A percentile compares a stretch with the other conserved stretches of the same genome.
Evolutionary conservation across 2,888 invertebrate genomes (phyloP).

Genomic region (Neoitamus cyanurus): DNA sequence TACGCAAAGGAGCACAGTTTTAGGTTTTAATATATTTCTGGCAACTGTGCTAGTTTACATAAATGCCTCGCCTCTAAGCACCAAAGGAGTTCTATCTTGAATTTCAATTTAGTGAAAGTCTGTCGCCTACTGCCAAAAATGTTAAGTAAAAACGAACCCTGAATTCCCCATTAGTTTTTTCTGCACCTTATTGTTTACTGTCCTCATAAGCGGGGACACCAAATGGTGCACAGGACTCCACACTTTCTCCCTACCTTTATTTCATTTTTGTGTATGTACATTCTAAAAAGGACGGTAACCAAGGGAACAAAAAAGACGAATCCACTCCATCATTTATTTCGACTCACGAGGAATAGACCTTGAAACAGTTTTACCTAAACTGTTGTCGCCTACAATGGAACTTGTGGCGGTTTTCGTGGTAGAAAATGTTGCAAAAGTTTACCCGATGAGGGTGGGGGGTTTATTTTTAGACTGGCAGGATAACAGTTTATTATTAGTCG

Average conservation of each 20-base stretch:
- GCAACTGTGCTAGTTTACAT: neutral
- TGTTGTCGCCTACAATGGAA: neutral
- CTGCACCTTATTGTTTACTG: neutral
- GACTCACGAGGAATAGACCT: neutral
- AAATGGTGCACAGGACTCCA: neutral
- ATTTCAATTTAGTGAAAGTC: neutral
- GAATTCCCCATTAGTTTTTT: neutral
- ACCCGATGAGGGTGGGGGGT: neutral
- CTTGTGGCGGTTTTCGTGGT: neutral
- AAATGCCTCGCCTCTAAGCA: neutral
- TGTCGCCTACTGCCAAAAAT: neutral
- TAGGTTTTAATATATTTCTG: neutral
- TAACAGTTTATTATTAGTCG: neutral
- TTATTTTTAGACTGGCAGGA: neutral
- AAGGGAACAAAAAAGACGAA: neutral
- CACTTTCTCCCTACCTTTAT: neutral
- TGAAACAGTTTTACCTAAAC: neutral
- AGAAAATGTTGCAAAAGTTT: neutral
- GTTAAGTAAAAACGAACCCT: neutral
- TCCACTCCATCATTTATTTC: neutral
- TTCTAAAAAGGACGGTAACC: neutral
- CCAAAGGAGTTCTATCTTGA: neutral
- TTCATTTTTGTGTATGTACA: neutral
- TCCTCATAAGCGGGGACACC: neutral
- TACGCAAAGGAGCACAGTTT: neutral